These are phyloP conservation scores for Zosterops lateralis DNA, from an alignment of 2,113 vertebrate genomes.

Conservation along the genomic window DNA sequence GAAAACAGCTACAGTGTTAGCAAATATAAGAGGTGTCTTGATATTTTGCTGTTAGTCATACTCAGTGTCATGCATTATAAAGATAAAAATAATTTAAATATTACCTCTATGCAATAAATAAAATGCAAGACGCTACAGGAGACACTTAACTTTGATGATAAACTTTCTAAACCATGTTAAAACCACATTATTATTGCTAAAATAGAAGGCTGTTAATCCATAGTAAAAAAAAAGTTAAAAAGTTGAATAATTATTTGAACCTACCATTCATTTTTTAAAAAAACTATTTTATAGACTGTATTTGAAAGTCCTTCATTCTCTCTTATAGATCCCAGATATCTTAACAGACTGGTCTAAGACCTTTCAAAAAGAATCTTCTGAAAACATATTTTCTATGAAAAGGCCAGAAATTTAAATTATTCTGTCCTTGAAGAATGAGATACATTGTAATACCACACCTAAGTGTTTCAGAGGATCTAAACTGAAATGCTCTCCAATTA, in stretches of 20 bases:
- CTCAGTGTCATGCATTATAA: not conserved
- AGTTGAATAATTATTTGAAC: not conserved
- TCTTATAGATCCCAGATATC: not conserved
- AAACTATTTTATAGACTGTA: accelerated
- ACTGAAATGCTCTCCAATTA: not conserved
- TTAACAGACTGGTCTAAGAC: not conserved
- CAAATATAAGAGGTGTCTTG: not conserved
- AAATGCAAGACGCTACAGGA: not conserved
- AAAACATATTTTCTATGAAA: not conserved
- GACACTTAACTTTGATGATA: not conserved
- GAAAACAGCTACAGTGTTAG: not conserved
- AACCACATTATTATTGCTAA: not conserved
- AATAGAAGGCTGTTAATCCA: not conserved
- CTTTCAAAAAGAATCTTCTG: not conserved
- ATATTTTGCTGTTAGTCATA: not conserved
- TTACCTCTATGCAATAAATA: not conserved
- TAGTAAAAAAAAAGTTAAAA: not conserved
- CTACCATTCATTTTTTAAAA: not conserved
- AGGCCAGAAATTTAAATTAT: not conserved
- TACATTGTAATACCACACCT: not conserved
- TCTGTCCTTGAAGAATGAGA: not conserved
- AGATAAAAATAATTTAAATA: not conserved
- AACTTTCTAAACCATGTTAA: not conserved
- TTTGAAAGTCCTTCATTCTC: not conserved
- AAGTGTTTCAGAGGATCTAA: not conserved